A percentile compares a stretch with the other conserved stretches of the same genome.
These are phyloP conservation scores for Acipenser oxyrinchus DNA, from an alignment of 2,797 vertebrate species.

Conservation along the genomic window DNA sequence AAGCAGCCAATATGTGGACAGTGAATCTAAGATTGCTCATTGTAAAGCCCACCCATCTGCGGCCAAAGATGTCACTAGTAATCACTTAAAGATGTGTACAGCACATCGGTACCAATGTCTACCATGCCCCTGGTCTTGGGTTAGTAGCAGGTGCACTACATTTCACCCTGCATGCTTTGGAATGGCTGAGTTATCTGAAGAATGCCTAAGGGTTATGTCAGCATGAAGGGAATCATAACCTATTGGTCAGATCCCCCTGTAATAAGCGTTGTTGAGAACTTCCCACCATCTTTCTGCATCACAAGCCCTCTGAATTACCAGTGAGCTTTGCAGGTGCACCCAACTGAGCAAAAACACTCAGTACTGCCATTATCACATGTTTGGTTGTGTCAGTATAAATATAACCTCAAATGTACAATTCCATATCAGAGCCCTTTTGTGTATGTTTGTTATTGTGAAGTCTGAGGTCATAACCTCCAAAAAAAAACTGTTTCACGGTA, in stretches of 20 bases:
- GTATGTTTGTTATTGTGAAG: too few relatives aligned
- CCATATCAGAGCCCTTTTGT: too few relatives aligned
- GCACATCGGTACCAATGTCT: background rate
- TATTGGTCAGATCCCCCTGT: background rate
- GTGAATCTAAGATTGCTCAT: background rate
- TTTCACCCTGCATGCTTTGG: background rate
- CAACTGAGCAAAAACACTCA: background rate
- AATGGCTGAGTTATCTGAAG: background rate
- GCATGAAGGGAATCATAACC: background rate
- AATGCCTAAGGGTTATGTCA: conserved; percentile 4
- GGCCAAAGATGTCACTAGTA: background rate
- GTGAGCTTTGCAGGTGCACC: background rate
- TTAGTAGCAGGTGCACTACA: conserved; percentile 7
- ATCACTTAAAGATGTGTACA: background rate
- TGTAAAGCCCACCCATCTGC: conserved; percentile 11
- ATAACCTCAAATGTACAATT: too few relatives aligned
- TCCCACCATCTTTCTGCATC: background rate
- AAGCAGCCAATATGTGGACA: background rate
- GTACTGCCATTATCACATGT: too few relatives aligned
- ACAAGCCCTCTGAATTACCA: background rate
- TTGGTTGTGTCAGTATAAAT: too few relatives aligned
- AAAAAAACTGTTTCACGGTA: too few relatives aligned
- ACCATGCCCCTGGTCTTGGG: background rate
- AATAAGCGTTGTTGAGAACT: background rate
- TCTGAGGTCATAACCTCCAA: too few relatives aligned